phyloP scores from a whole-genome alignment of 1,140 invertebrate species.

The Bombus impatiens region DNA sequence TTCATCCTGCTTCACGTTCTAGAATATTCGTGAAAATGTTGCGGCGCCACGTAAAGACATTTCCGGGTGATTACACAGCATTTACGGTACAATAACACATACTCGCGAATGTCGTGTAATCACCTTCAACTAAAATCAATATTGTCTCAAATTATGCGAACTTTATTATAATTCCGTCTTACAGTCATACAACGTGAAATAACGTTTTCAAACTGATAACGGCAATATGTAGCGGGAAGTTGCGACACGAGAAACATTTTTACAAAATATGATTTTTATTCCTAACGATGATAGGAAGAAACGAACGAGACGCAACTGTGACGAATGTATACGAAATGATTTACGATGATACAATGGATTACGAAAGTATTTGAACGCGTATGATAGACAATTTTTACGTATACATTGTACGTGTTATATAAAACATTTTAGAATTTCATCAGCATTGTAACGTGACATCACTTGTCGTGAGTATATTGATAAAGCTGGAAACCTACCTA shows the following conservation, averaged over 20 bases:
- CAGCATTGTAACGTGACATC: too few species aligned
- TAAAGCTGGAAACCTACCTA: too few species aligned
- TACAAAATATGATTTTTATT: neutral
- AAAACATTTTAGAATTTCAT: too few species aligned
- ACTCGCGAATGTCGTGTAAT: neutral
- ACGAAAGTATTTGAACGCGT: neutral
- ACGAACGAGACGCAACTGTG: neutral
- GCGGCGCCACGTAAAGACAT: neutral
- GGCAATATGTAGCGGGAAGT: too few species aligned
- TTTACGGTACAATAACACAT: conserved; percentile 8
- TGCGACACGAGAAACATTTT: neutral
- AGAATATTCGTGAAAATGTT: neutral
- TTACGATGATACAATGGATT: neutral
- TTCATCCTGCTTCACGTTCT: fast-evolving
- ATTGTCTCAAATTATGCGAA: neutral
- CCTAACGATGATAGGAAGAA: neutral
- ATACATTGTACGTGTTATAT: too few species aligned
- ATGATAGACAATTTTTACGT: too few species aligned
- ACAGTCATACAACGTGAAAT: neutral
- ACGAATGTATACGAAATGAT: neutral
- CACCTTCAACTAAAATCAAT: neutral
- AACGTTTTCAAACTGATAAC: neutral
- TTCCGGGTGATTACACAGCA: conserved; percentile 5
- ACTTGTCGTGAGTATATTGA: too few species aligned
- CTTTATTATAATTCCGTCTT: neutral